These are phyloP conservation scores for Pinctada fucata DNA, from an alignment of 2,888 invertebrate genomes.

Conservation along the genomic window DNA sequence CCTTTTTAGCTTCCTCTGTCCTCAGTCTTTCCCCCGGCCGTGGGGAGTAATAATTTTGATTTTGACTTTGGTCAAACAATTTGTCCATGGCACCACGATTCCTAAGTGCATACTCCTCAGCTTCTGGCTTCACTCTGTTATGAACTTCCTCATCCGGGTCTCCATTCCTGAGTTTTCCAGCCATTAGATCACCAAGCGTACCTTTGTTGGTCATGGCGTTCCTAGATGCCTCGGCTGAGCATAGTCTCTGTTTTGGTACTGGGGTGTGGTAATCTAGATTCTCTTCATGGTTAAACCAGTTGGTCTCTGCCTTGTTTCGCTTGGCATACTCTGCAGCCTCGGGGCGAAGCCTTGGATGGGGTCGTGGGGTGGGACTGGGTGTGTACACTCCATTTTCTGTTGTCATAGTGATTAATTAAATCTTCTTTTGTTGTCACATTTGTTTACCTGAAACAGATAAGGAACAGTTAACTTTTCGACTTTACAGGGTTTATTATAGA, in stretches of 20 bases:
- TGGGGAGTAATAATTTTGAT: conserved; percentile 56
- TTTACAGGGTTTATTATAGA: no score
- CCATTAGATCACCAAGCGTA: conserved; percentile 63
- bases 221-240: conserved; percentile 55
- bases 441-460: background rate
- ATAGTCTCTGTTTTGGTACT: conserved; percentile 52
- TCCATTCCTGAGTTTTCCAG: conserved; percentile 63
- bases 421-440: background rate
- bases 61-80: conserved; percentile 61
- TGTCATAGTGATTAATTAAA: conserved; percentile 47
- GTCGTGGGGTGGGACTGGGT: conserved; percentile 57
- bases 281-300: conserved; percentile 46
- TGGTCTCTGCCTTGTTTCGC: conserved; percentile 50
- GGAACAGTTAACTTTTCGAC: no score
- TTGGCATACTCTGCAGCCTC: conserved; percentile 63
- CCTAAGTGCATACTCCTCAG: conserved; percentile 58
- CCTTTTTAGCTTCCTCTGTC: conserved; percentile 55
- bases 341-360: conserved; percentile 60
- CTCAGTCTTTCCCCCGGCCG: conserved; percentile 56
- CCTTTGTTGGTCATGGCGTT: conserved; percentile 65
- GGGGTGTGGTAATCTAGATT: conserved; percentile 55
- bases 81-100: conserved; percentile 58
- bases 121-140: conserved; percentile 59
- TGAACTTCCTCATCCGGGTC: conserved; percentile 41
- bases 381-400: conserved; percentile 55